A percentile compares a stretch with the other conserved stretches of the same genome.
These are phyloP conservation scores for Sceliomorpha sp. DNA, from an alignment of 2,888 invertebrate species.

Conservation along the genomic window DNA sequence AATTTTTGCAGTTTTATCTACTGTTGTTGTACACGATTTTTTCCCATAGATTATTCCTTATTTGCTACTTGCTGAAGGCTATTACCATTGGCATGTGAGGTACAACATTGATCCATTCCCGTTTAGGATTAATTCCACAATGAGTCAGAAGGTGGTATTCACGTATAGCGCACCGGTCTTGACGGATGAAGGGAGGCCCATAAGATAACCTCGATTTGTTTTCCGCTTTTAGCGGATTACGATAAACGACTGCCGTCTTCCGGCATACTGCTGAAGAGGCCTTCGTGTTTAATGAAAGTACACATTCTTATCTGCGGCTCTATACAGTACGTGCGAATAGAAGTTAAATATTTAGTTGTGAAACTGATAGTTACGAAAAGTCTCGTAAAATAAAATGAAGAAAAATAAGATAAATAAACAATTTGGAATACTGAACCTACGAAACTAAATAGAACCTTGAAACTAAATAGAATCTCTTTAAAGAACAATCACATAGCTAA, in stretches of 20 bases:
- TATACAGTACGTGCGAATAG: slow-evolving; percentile 23
- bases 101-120: slow-evolving; percentile 32
- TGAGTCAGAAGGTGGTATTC: slow-evolving; percentile 25
- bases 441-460: no score
- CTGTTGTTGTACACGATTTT: no score
- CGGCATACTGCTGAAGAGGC: slow-evolving; percentile 33
- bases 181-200: slow-evolving; percentile 23
- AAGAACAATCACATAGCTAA: no score
- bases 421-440: no score
- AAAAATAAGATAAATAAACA: no score
- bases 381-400: no score
- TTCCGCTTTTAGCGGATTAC: slow-evolving; percentile 40
- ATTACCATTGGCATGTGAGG: slow-evolving; percentile 29
- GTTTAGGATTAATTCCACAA: slow-evolving; percentile 26
- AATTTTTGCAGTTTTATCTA: no score
- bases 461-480: no score
- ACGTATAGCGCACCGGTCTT: slow-evolving; percentile 29
- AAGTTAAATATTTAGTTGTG: slow-evolving; percentile 40
- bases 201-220: slow-evolving; percentile 40
- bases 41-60: no score
- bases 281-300: slow-evolving; percentile 49
- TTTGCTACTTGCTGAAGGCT: no score
- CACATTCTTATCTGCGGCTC: slow-evolving; percentile 24
- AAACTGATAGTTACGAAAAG: slow-evolving; percentile 26
- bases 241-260: slow-evolving; percentile 42